Percentiles rank a stretch among this genome's conserved stretches.
Conservation (phyloP, 2,888 invertebrate genomes). For the Aleiodes alternator region DNA sequence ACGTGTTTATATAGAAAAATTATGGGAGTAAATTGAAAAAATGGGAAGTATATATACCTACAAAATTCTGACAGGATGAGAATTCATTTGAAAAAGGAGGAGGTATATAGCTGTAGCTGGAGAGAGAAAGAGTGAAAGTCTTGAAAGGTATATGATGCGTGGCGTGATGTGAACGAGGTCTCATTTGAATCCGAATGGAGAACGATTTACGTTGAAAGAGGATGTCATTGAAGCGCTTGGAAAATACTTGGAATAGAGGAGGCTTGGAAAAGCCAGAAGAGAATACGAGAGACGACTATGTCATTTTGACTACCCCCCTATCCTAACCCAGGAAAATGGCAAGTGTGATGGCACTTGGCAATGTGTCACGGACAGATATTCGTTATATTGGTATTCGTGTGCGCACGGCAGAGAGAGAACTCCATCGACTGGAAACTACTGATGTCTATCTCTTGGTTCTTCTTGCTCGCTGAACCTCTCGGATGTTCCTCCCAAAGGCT, state of each 20-base stretch:
- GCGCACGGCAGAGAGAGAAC: slow-evolving; percentile 64
- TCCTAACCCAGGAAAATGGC: slow-evolving; percentile 27
- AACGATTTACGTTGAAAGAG: slow-evolving; percentile 69
- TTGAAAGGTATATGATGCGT: slow-evolving; percentile 64
- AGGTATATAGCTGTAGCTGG: slow-evolving; percentile 1
- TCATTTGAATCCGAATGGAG: slow-evolving; percentile 75
- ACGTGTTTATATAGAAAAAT: slow-evolving; percentile 18
- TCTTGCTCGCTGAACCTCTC: slow-evolving; percentile 38
- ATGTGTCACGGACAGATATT: slow-evolving; percentile 72
- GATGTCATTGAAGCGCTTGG: slow-evolving; percentile 67
- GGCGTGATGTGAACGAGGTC: slow-evolving; percentile 70
- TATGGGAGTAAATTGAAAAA: slow-evolving; percentile 23
- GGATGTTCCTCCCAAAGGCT: slow-evolving; percentile 27
- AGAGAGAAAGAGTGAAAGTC: not conserved
- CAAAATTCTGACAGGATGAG: slow-evolving; percentile 27
- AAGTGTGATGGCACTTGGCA: slow-evolving; percentile 66
- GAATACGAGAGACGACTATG: slow-evolving; percentile 28
- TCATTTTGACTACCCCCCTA: slow-evolving; percentile 32
- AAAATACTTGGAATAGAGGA: slow-evolving; percentile 34
- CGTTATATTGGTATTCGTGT: slow-evolving; percentile 61
- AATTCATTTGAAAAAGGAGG: slow-evolving; percentile 17
- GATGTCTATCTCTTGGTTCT: slow-evolving; percentile 43
- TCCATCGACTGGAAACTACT: slow-evolving; percentile 62
- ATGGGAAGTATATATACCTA: slow-evolving; percentile 23
- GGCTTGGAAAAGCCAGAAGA: slow-evolving; percentile 16